Percentiles rank a stretch among this genome's conserved stretches.
Conservation (phyloP, 2,888 invertebrate species). For the Aspidiotus destructor region DNA sequence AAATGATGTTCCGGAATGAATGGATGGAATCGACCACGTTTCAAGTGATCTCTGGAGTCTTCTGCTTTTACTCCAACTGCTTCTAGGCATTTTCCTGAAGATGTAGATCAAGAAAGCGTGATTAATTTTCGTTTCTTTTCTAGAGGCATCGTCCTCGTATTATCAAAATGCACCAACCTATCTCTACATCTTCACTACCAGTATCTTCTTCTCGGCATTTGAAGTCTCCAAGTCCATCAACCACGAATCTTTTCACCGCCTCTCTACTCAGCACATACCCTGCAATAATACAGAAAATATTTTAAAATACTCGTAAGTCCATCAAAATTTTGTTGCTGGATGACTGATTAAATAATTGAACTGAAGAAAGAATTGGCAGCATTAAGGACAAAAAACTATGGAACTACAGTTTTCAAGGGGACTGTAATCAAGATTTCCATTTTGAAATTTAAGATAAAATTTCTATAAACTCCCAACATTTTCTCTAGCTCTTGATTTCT, state of each 20-base stretch:
- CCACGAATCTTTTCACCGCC: conserved; percentile 68
- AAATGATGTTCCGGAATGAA: conserved; percentile 88
- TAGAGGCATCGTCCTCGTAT: background rate
- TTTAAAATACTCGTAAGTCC: too few species aligned
- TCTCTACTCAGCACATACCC: conserved; percentile 87
- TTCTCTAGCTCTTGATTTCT: too few species aligned
- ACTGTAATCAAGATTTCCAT: too few species aligned
- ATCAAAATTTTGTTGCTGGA: too few species aligned
- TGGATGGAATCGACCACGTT: conserved; percentile 85
- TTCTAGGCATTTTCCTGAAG: conserved; percentile 62
- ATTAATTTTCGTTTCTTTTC: too few species aligned
- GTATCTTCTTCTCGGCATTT: conserved; percentile 58
- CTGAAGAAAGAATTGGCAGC: conserved; percentile 34
- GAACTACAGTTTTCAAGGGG: background rate
- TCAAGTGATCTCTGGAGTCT: conserved; percentile 73
- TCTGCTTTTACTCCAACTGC: conserved; percentile 76
- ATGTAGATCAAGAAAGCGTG: conserved; percentile 16
- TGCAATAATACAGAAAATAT: conserved; percentile 34
- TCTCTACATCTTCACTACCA: conserved; percentile 86
- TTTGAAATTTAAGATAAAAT: too few species aligned
- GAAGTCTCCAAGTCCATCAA: conserved; percentile 58
- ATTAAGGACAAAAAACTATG: too few species aligned
- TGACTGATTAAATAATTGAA: too few species aligned
- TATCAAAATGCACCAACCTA: conserved; percentile 49
- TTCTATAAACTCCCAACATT: too few species aligned